Percentiles rank a stretch among this genome's conserved stretches.
These are phyloP conservation scores for Theocolax elegans DNA, from an alignment of 1,140 invertebrate species.

Conservation along the genomic window DNA sequence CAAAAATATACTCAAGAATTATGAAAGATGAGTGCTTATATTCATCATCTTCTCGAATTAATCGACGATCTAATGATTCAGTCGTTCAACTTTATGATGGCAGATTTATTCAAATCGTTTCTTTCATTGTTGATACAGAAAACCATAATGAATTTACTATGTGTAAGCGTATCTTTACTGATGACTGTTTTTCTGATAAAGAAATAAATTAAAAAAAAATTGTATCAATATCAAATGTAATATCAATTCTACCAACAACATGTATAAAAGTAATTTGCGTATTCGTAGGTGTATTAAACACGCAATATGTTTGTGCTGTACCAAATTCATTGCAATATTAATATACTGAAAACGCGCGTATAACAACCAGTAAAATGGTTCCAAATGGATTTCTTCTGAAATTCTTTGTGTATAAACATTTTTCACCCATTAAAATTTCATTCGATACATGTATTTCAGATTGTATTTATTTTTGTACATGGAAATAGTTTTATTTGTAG, in stretches of 20 bases:
- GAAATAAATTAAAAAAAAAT: background rate
- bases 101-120: constrained; percentile 16
- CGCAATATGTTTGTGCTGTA: background rate
- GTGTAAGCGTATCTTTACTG: constrained; percentile 3
- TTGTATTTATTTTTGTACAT: too few species aligned
- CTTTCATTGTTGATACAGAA: constrained; percentile 18
- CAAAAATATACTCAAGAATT: constrained; percentile 16
- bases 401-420: too few species aligned
- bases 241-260: background rate
- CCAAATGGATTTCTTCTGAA: too few species aligned
- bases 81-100: constrained; percentile 8
- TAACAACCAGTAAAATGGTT: too few species aligned
- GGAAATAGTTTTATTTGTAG: too few species aligned
- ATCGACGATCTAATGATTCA: constrained; percentile 28
- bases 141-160: constrained; percentile 15
- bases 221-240: background rate
- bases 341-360: too few species aligned
- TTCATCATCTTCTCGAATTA: constrained; percentile 17
- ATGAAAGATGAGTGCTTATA: constrained; percentile 28
- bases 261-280: background rate
- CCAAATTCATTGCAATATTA: background rate
- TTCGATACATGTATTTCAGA: too few species aligned
- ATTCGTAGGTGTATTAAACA: background rate
- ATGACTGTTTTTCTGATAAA: background rate
- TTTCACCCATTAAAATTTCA: too few species aligned